Percentiles rank a stretch among this genome's conserved stretches.
Conservation (phyloP, 2,797 vertebrate species). For the Sebastes minor region DNA sequence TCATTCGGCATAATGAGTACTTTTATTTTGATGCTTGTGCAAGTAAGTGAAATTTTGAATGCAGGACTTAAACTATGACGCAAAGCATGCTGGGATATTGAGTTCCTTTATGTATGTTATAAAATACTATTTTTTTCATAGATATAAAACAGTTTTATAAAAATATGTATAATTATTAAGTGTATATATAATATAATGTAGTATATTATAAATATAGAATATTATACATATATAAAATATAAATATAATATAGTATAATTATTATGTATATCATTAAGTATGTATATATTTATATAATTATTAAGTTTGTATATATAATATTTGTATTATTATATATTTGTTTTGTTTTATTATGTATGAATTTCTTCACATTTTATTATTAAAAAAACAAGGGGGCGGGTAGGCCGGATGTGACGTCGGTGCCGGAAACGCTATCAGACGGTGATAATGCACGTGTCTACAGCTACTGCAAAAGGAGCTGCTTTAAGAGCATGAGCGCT, state of each 20-base stretch:
- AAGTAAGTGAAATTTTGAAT: background rate
- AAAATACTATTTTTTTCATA: background rate
- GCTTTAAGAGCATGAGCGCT: background rate
- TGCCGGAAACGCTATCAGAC: constrained; percentile 30
- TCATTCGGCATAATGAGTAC: background rate
- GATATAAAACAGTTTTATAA: too few relatives aligned
- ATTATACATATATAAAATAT: too few relatives aligned
- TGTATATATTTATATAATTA: too few relatives aligned
- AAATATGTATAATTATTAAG: too few relatives aligned
- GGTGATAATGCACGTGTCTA: constrained; percentile 46
- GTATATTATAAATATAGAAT: too few relatives aligned
- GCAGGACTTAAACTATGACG: background rate
- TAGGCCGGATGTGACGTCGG: constrained; percentile 45
- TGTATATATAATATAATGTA: too few relatives aligned
- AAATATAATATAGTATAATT: too few relatives aligned
- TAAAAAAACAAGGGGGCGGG: background rate
- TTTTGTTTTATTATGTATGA: too few relatives aligned
- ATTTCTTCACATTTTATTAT: background rate
- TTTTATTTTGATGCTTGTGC: background rate
- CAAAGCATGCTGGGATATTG: background rate
- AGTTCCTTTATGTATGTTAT: background rate
- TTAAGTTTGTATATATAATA: too few relatives aligned
- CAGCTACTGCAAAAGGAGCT: background rate
- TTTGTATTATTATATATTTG: too few relatives aligned
- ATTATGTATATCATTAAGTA: too few relatives aligned